A percentile compares a stretch with the other conserved stretches of the same genome.
phyloP scores from a whole-genome alignment of 2,888 invertebrate species.

The Micropterix aruncella region DNA sequence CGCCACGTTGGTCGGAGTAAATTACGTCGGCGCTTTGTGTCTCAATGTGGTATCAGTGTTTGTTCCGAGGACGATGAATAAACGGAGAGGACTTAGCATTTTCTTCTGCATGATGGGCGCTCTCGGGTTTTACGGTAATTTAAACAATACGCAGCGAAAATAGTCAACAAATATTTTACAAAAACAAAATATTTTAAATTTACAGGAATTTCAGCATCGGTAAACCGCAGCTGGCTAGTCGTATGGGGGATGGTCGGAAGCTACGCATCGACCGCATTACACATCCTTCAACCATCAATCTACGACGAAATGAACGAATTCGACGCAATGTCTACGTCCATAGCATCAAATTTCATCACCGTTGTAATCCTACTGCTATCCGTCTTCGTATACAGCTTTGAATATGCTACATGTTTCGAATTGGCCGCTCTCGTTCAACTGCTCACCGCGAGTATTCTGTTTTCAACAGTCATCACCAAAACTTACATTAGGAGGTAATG shows the following conservation, averaged over 20 bases:
- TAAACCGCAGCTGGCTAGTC: constrained; percentile 24
- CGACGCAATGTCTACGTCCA: constrained; percentile 31
- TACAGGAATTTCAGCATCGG: constrained; percentile 27
- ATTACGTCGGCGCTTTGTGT: constrained; percentile 28
- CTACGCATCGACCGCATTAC: constrained; percentile 25
- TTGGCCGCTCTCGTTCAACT: constrained; percentile 26
- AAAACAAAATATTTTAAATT: constrained; percentile 1
- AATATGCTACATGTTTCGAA: constrained; percentile 27
- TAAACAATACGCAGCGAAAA: too few species aligned
- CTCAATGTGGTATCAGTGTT: constrained; percentile 30
- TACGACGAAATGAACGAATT: constrained; percentile 32
- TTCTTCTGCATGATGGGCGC: constrained; percentile 36
- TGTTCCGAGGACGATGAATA: constrained; percentile 27
- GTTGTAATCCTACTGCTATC: constrained; percentile 26
- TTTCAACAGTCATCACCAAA: constrained; percentile 14
- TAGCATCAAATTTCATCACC: constrained; percentile 26
- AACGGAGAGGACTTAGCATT: constrained; percentile 26
- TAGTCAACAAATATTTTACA: constrained; percentile 7
- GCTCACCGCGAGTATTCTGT: constrained; percentile 24
- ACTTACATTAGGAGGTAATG: background rate
- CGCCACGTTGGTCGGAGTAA: constrained; percentile 23
- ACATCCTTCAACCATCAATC: constrained; percentile 28
- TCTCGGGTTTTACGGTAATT: constrained; percentile 41
- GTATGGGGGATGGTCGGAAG: constrained; percentile 32
- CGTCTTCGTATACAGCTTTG: constrained; percentile 25